Evolutionary conservation across 2,888 invertebrate genomes (phyloP).

Genomic region (Cabera pusaria): DNA sequence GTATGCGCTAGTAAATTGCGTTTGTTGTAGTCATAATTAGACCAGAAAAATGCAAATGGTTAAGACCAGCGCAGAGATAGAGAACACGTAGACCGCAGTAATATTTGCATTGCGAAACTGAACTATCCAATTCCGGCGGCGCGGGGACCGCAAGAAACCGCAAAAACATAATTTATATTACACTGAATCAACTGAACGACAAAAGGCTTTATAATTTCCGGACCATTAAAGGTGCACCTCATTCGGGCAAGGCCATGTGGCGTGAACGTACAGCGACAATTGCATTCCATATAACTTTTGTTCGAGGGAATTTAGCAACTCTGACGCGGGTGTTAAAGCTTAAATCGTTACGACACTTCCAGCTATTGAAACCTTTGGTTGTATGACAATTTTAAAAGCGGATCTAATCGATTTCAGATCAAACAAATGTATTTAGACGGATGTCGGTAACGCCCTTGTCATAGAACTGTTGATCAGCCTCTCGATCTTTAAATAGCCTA

Average conservation of each 20-base stretch:
- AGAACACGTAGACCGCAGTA: conserved; percentile 26
- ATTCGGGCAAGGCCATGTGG: conserved; percentile 63
- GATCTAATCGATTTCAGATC: conserved; percentile 70
- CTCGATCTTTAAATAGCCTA: conserved; percentile 34
- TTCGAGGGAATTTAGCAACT: conserved; percentile 60
- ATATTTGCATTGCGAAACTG: conserved; percentile 48
- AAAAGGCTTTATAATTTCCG: conserved; percentile 71
- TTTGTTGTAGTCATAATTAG: conserved; percentile 1
- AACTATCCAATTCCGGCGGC: conserved; percentile 47
- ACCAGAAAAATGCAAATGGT: conserved; percentile 1
- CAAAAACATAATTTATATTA: conserved; percentile 47
- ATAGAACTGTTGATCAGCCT: conserved; percentile 42
- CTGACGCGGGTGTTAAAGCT: conserved; percentile 53
- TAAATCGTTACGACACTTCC: conserved; percentile 48
- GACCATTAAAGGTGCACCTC: conserved; percentile 66
- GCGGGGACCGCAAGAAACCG: conserved; percentile 40
- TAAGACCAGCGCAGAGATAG: neutral
- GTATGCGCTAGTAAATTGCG: conserved; percentile 1
- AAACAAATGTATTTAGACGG: conserved; percentile 61
- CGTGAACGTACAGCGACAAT: conserved; percentile 68
- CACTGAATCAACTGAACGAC: conserved; percentile 51
- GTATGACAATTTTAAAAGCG: conserved; percentile 71
- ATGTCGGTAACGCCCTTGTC: conserved; percentile 75
- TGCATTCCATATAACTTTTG: conserved; percentile 64
- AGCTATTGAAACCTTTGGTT: conserved; percentile 45